A percentile compares a stretch with the other conserved stretches of the same genome.
Evolutionary conservation across 2,888 invertebrate genomes (phyloP).

Genomic region (Prosopocoilus inquinatus): DNA sequence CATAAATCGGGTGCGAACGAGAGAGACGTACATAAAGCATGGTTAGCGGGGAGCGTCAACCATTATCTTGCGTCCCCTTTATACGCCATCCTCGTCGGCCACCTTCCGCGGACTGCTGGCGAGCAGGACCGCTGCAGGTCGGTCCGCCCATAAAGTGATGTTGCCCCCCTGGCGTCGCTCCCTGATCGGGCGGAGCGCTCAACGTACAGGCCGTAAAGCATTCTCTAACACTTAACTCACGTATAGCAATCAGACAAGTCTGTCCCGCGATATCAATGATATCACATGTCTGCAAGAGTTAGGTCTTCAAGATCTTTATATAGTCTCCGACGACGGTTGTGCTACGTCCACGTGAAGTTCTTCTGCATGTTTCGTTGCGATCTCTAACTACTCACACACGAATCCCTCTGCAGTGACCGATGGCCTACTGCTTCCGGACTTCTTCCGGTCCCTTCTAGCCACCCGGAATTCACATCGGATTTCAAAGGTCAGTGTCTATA

Average conservation of each 20-base stretch:
- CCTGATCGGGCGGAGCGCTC: conserved; percentile 46
- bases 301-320: conserved; percentile 23
- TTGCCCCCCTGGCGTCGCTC: conserved; percentile 35
- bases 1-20: conserved; percentile 52
- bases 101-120: conserved; percentile 27
- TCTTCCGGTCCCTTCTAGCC: conserved; percentile 47
- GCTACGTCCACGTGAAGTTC: conserved; percentile 22
- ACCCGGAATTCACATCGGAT: conserved; percentile 45
- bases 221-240: conserved; percentile 54
- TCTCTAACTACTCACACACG: conserved; percentile 8
- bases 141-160: conserved; percentile 53
- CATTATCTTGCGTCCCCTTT: conserved; percentile 52
- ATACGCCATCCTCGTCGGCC: conserved; percentile 36
- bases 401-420: conserved; percentile 43
- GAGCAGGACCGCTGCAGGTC: conserved; percentile 52
- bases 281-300: conserved; percentile 39
- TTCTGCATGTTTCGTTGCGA: conserved; percentile 18
- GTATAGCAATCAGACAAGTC: conserved; percentile 51
- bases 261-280: conserved; percentile 47
- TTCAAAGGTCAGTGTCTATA: conserved; percentile 50
- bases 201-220: conserved; percentile 51
- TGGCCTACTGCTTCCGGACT: conserved; percentile 48
- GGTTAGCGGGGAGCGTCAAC: conserved; percentile 55
- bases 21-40: conserved; percentile 54
- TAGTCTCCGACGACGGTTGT: conserved; percentile 10